Percentiles rank a stretch among this genome's conserved stretches.
Conservation (phyloP, 2,888 invertebrate species). For the Digitonthophagus gazella region DNA sequence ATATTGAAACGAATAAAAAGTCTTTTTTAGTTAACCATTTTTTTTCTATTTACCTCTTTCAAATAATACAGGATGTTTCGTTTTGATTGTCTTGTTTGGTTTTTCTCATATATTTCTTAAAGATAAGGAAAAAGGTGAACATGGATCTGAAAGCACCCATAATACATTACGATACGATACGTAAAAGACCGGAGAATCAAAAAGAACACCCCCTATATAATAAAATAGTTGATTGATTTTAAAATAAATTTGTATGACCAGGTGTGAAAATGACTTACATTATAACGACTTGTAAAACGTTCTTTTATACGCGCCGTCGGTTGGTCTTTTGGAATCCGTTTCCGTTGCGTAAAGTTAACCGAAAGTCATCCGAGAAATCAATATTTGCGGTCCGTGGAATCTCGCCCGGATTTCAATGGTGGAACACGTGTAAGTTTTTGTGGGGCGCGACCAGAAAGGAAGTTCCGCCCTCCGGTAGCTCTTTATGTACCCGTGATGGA, state of each 20-base stretch:
- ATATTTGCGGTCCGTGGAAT: slow-evolving; percentile 37
- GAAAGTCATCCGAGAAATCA: slow-evolving; percentile 38
- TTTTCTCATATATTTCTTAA: no score
- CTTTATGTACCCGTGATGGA: slow-evolving; percentile 8
- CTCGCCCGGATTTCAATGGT: slow-evolving; percentile 28
- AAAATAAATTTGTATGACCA: background rate
- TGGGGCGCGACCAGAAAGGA: background rate
- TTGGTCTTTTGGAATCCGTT: background rate
- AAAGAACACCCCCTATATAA: no score
- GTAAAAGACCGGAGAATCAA: no score
- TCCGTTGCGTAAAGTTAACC: slow-evolving; percentile 17
- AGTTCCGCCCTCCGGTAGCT: slow-evolving; percentile 8
- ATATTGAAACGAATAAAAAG: no score
- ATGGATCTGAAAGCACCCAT: no score
- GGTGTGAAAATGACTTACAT: background rate
- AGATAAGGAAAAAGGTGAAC: no score
- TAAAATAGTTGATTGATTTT: background rate
- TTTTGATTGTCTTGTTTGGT: no score
- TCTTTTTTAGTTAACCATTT: background rate
- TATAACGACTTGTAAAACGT: background rate
- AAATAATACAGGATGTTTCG: no score
- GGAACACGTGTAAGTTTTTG: slow-evolving; percentile 26
- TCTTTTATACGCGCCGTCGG: background rate
- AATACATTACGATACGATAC: no score
- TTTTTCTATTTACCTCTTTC: no score